phyloP scores from a whole-genome alignment of 2,113 vertebrate genomes.

The Cathartes aura region DNA sequence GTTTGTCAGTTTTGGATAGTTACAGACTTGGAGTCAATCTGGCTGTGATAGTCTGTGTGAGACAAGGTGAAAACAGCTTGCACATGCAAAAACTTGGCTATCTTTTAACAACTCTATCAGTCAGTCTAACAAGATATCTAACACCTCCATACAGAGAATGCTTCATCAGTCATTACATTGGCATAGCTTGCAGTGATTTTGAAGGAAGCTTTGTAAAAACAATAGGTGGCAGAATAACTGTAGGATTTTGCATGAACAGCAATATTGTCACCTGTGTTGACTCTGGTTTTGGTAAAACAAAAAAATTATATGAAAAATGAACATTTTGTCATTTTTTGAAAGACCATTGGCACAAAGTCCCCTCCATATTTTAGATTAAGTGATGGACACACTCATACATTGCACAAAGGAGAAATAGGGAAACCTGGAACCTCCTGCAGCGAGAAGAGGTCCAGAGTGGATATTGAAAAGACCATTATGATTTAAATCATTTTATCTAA shows the following conservation, averaged over 20 bases:
- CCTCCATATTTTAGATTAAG: background rate
- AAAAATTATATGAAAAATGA: background rate
- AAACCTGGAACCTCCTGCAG: background rate
- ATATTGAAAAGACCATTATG: background rate
- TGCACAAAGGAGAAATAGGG: background rate
- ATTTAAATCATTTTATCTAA: background rate
- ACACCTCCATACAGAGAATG: background rate
- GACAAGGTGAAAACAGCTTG: background rate
- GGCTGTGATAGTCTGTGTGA: background rate
- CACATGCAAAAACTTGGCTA: background rate
- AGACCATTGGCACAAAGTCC: background rate
- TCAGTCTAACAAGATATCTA: background rate
- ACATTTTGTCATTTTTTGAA: background rate
- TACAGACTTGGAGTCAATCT: background rate
- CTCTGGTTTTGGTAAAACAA: background rate
- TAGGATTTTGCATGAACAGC: background rate
- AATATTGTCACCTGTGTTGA: background rate
- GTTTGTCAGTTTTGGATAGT: background rate
- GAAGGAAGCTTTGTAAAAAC: background rate
- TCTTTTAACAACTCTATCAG: background rate
- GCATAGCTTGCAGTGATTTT: background rate
- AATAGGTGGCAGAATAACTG: background rate
- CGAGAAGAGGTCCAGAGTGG: background rate
- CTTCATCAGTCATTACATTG: background rate
- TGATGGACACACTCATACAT: background rate